These are phyloP conservation scores for Polymixis flavicincta DNA, from an alignment of 2,888 invertebrate genomes.

Conservation along the genomic window DNA sequence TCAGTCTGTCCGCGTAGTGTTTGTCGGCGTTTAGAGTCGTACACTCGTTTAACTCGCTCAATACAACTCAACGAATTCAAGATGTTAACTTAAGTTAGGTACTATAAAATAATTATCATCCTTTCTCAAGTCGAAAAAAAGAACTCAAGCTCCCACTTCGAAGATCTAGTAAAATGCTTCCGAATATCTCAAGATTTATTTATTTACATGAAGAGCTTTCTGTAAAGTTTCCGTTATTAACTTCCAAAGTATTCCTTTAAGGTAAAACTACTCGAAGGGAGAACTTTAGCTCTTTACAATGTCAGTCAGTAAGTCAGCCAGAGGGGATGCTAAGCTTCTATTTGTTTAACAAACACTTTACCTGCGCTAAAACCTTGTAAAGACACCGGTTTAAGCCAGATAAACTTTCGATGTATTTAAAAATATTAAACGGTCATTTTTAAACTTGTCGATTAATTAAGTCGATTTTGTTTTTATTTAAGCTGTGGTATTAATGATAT, in stretches of 20 bases:
- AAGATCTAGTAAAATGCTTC: background rate
- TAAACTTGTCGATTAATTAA: background rate
- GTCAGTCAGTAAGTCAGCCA: constrained; percentile 10
- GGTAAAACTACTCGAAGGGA: background rate
- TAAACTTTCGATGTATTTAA: too few species aligned
- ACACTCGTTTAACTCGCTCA: too few species aligned
- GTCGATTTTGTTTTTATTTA: background rate
- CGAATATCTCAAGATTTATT: constrained; percentile 4
- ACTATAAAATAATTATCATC: too few species aligned
- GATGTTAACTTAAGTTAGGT: too few species aligned
- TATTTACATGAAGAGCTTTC: background rate
- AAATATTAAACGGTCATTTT: too few species aligned
- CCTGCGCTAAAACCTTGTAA: background rate
- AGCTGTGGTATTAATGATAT: too few species aligned
- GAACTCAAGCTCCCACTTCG: background rate
- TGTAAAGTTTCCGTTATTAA: background rate
- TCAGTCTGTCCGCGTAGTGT: too few species aligned
- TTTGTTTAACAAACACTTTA: constrained; percentile 17
- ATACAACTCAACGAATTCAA: background rate
- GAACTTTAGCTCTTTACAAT: constrained; percentile 11
- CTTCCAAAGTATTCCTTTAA: constrained; percentile 2
- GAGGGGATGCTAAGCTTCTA: background rate
- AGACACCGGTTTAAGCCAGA: background rate
- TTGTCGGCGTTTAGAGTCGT: too few species aligned
- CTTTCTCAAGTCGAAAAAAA: too few species aligned